A percentile compares a stretch with the other conserved stretches of the same genome.
Evolutionary conservation across 2,797 vertebrate genomes (phyloP).

Genomic region (Rhinatrema bivittatum): DNA sequence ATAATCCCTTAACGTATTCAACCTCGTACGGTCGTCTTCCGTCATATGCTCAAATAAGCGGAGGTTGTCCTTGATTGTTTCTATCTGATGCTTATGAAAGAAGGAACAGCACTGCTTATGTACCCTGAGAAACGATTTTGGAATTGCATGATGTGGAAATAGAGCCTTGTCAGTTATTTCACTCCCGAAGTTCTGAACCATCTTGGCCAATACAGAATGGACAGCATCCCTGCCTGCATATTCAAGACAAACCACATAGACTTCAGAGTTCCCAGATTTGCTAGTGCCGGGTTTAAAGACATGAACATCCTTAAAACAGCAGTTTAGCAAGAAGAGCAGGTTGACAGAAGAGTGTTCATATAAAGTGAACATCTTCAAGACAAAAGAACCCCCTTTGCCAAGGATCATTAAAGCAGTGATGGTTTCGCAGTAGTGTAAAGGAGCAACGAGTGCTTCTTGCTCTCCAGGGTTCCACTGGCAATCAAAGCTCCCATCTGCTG

Average conservation of each 20-base stretch:
- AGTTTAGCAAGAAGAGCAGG: conserved; percentile 83
- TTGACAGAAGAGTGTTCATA: conserved; percentile 88
- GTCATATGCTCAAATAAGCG: conserved; percentile 64
- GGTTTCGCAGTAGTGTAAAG: conserved; percentile 84
- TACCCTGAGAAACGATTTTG: conserved; percentile 60
- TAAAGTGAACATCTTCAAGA: conserved; percentile 93
- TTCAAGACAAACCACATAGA: conserved; percentile 78
- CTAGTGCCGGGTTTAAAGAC: conserved; percentile 94
- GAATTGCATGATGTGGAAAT: conserved; percentile 60
- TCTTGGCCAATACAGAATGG: conserved; percentile 70
- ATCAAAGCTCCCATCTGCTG: conserved; percentile 94
- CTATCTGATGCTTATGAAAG: conserved; percentile 75
- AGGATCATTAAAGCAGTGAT: conserved; percentile 77
- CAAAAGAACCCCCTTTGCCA: conserved; percentile 75
- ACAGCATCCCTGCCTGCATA: conserved; percentile 64
- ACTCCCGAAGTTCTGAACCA: conserved; percentile 77
- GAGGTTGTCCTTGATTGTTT: conserved; percentile 85
- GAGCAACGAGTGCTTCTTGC: conserved; percentile 84
- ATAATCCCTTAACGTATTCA: conserved; percentile 68
- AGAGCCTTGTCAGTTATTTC: conserved; percentile 63
- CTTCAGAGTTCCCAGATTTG: conserved; percentile 93
- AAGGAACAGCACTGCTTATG: conserved; percentile 78
- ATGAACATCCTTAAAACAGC: conserved; percentile 72
- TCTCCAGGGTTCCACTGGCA: conserved; percentile 93
- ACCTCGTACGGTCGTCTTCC: conserved; percentile 44